Evolutionary conservation across 1,140 invertebrate species (phyloP).

Genomic region (Batillaria attramentaria): DNA sequence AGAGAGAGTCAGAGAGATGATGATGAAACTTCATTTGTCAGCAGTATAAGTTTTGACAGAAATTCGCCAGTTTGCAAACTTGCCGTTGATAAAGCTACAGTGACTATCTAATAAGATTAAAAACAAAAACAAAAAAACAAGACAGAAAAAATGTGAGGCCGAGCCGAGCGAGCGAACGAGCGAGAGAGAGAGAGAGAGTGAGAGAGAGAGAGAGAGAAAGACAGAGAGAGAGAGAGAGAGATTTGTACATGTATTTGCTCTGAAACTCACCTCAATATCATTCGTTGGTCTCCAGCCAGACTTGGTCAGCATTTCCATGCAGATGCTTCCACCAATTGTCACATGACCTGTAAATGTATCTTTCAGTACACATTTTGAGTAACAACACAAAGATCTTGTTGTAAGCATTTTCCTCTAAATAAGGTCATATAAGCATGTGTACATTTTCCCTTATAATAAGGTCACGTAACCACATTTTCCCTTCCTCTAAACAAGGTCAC

Average conservation of each 20-base stretch:
- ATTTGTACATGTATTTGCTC: no score
- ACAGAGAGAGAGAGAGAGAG: not conserved
- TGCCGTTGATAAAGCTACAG: no score
- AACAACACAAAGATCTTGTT: no score
- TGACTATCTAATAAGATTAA: no score
- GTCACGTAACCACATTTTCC: not conserved
- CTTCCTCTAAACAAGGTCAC: no score
- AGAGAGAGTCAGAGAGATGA: no score
- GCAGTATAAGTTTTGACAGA: no score
- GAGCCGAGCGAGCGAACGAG: no score
- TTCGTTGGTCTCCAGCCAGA: constrained; percentile 67
- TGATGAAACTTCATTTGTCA: no score
- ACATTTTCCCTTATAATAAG: not conserved
- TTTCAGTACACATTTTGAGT: not conserved
- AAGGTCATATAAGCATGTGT: not conserved
- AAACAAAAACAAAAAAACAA: no score
- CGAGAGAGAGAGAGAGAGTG: not conserved
- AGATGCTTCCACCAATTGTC: constrained; percentile 68
- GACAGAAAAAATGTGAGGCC: no score
- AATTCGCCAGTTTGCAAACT: no score
- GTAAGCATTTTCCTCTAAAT: not conserved
- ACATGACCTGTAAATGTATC: constrained; percentile 60
- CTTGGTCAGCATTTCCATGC: constrained; percentile 68
- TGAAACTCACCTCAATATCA: constrained; percentile 69
- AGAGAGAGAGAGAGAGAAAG: not conserved